A percentile compares a stretch with the other conserved stretches of the same genome.
Evolutionary conservation across 2,797 vertebrate genomes (phyloP).

Genomic region (Channa striata): DNA sequence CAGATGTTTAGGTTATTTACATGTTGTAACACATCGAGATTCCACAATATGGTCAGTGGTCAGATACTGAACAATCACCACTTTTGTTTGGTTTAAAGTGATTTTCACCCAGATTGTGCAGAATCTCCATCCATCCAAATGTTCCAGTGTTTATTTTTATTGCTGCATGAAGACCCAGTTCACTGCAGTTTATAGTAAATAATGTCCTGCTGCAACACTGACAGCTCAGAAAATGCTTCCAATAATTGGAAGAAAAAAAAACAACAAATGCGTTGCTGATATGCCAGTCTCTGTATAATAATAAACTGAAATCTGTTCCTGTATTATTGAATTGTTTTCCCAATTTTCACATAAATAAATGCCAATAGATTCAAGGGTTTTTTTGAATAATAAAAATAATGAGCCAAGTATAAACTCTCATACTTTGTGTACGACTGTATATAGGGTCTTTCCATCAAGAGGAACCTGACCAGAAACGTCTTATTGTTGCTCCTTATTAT

Average conservation of each 20-base stretch:
- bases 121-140: background rate
- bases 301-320: slow-evolving; percentile 2
- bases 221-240: slow-evolving; percentile 13
- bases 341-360: background rate
- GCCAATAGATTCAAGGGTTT: background rate
- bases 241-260: slow-evolving; percentile 9
- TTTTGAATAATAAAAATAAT: background rate
- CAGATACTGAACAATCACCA: background rate
- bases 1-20: no score
- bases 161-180: background rate
- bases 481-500: slow-evolving; percentile 47
- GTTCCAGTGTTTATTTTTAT: background rate
- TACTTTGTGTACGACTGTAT: no score
- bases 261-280: background rate
- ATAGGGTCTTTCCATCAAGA: background rate
- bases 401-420: background rate
- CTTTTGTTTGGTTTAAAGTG: background rate
- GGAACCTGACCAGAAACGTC: slow-evolving; percentile 21
- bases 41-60: no score
- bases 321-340: background rate
- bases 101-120: background rate
- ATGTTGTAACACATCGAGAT: no score
- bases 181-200: background rate
- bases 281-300: background rate
- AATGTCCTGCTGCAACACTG: background rate